phyloP scores from a whole-genome alignment of 1,140 invertebrate species.

The Pinna nobilis region DNA sequence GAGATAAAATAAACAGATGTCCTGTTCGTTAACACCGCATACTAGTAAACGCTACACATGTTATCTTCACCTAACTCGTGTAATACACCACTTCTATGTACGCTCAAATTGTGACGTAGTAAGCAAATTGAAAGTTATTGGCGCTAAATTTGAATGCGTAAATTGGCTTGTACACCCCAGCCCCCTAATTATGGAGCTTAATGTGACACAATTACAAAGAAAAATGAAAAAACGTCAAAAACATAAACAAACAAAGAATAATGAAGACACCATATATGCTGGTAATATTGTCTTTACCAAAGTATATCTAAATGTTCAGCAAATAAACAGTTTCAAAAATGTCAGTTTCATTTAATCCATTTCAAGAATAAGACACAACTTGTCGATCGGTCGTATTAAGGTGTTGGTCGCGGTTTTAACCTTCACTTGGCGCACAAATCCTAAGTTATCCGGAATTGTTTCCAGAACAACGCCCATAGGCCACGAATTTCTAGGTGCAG shows the following conservation, averaged over 20 bases:
- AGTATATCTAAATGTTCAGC: not conserved
- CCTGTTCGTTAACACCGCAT: too few relatives aligned
- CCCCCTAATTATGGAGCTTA: slow-evolving; percentile 11
- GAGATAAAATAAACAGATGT: too few relatives aligned
- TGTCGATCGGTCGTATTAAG: slow-evolving; percentile 26
- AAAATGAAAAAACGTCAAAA: not conserved
- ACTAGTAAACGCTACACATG: too few relatives aligned
- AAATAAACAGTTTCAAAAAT: not conserved
- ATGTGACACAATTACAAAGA: not conserved
- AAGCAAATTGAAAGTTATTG: too few relatives aligned
- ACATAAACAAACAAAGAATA: not conserved
- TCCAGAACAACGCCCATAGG: slow-evolving; percentile 27
- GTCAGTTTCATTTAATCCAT: slow-evolving; percentile 4
- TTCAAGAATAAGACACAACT: slow-evolving; percentile 29
- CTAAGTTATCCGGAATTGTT: slow-evolving; percentile 15
- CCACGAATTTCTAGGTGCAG: slow-evolving; percentile 41
- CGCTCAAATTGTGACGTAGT: too few relatives aligned
- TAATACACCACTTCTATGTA: too few relatives aligned
- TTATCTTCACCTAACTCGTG: too few relatives aligned
- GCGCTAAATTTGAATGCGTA: too few relatives aligned
- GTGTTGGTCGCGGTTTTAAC: slow-evolving; percentile 37
- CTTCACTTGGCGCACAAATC: slow-evolving; percentile 42
- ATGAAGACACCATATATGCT: not conserved
- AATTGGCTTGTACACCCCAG: not conserved
- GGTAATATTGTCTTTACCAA: not conserved